Evolutionary conservation across 2,888 invertebrate species (phyloP), one percentile per base, ranked within the genome.

Genomic region (Thecophora atra): DNA sequence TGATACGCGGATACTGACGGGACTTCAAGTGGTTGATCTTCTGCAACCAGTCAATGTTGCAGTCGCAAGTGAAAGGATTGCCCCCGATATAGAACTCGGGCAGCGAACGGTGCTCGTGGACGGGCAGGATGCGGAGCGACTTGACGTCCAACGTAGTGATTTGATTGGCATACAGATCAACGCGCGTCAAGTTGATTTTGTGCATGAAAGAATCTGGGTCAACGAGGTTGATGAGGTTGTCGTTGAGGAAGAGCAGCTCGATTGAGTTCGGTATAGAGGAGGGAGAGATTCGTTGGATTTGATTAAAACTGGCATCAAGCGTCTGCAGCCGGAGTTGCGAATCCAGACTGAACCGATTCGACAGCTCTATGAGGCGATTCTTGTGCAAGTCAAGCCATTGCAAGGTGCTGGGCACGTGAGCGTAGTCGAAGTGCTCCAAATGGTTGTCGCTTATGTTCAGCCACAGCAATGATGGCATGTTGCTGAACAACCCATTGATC

Each of bases 31-130:
- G 92, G 86, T 97, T 96, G 84, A 97, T 94, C 80, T 95, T 90
- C 85, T 96, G 96, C 81, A 97, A 87, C 97, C 97, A 98, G 84
- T 97, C 96, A 91, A 97, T 96, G 79, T 94, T 95, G 88, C 97
- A 98, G 86, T 96, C 95, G 84, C 97, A 98, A 81, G 94, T 92
- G 84, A 97, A 95, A 52, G 97, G 97, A 89, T 98, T 98, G 70
- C 95, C 95, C 52, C 95, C 96, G 76, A 97, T 94, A 87, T 95
- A 96, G 88, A 97, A 96, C 87, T 96, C 94, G 17, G 96, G 96
- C 77, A 95, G 88, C 70, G 92, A 88, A 73, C 92, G 89, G 76
- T 92, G 91, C 73, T 91, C 91, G 81, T 81, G 93, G 74, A 95
- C 93, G 71, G 93, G 93, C 78, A 93, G 91, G 79, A 97, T 89